These are phyloP conservation scores for Noctua janthe DNA, from an alignment of 2,888 invertebrate genomes.

Conservation along the genomic window DNA sequence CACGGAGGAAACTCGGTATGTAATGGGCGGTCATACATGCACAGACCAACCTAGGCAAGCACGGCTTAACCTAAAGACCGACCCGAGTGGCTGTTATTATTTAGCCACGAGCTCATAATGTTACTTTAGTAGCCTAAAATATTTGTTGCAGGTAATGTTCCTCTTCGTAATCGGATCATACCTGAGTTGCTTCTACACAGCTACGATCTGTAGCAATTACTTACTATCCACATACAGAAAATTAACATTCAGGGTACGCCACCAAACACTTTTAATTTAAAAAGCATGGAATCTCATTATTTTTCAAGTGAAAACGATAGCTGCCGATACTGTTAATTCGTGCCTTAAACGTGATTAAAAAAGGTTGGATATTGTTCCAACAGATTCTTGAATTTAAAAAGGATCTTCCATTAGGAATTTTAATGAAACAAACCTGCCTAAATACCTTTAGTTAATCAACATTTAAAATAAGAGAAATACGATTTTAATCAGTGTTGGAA, in stretches of 20 bases:
- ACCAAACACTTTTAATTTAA: conserved; percentile 46
- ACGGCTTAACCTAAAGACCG: no score
- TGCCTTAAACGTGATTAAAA: conserved; percentile 52
- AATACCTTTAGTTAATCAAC: conserved; percentile 13
- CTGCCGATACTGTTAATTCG: conserved; percentile 30
- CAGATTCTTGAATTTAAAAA: conserved; percentile 13
- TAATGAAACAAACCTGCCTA: conserved; percentile 35
- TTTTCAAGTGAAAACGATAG: conserved; percentile 22
- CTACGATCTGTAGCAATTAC: conserved; percentile 82
- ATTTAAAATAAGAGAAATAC: conserved; percentile 5
- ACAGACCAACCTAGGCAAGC: no score
- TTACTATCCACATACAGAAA: conserved; percentile 81
- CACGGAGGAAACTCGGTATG: no score
- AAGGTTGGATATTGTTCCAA: conserved; percentile 34
- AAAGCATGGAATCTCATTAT: conserved; percentile 10
- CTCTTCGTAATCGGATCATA: conserved; percentile 80
- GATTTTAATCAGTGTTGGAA: conserved; percentile 43
- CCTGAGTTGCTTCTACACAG: conserved; percentile 80
- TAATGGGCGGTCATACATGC: no score
- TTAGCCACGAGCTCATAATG: not conserved
- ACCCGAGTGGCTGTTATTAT: no score
- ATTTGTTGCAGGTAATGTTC: conserved; percentile 74
- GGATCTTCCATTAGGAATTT: conserved; percentile 20
- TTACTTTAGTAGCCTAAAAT: not conserved
- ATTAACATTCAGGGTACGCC: conserved; percentile 82